Evolutionary conservation across 2,797 vertebrate species (phyloP).

Genomic region (Galagoides demidoff): DNA sequence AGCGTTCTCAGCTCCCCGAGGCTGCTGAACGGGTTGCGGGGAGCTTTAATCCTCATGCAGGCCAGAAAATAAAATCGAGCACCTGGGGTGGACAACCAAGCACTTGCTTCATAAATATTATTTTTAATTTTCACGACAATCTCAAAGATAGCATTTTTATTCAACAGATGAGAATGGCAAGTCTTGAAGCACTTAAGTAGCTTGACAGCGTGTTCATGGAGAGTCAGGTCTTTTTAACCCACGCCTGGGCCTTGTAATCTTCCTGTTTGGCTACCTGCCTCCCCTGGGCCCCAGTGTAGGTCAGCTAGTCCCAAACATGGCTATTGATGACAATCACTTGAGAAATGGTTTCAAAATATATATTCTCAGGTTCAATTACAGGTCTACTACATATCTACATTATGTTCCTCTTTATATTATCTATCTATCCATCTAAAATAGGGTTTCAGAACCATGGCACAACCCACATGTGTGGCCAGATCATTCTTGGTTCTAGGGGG

Average conservation of each 20-base stretch:
- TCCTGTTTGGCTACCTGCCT: neutral
- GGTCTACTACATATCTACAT: neutral
- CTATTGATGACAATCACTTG: neutral
- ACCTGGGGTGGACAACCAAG: neutral
- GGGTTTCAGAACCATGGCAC: neutral
- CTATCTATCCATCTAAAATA: neutral
- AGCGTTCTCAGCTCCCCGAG: slow-evolving; percentile 94
- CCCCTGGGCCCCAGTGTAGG: neutral
- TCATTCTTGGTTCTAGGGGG: neutral
- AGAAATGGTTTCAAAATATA: neutral
- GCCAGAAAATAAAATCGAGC: neutral
- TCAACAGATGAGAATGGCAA: neutral
- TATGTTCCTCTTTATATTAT: neutral
- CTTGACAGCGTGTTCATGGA: neutral
- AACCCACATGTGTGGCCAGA: neutral
- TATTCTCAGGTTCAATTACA: neutral
- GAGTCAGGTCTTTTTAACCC: neutral
- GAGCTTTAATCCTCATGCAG: neutral
- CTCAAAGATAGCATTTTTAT: slow-evolving; percentile 24
- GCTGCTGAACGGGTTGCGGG: slow-evolving; percentile 67
- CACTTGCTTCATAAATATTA: slow-evolving; percentile 4
- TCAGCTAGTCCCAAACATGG: neutral
- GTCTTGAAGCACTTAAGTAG: neutral
- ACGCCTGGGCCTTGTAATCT: neutral
- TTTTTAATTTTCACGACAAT: neutral